Conservation (phyloP, 2,797 vertebrate species). For the Sebastolobus alascanus region DNA sequence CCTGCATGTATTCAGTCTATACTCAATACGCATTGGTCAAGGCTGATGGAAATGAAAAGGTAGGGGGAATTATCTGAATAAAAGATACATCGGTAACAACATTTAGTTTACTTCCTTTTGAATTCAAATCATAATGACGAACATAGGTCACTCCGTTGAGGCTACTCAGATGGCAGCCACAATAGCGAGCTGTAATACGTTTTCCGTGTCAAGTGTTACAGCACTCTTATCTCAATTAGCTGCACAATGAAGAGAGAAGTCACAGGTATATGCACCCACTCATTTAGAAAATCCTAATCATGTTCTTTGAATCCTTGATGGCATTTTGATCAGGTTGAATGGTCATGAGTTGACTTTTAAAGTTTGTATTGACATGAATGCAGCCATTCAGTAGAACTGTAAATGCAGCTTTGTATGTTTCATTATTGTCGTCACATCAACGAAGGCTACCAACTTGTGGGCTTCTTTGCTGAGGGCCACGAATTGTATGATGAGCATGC, state of each 20-base stretch:
- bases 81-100: conserved; percentile 34
- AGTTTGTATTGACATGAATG: conserved; percentile 32
- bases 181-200: conserved; percentile 43
- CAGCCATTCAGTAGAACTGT: conserved; percentile 9
- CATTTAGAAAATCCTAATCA: conserved; percentile 27
- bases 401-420: conserved; percentile 15
- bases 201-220: conserved; percentile 50
- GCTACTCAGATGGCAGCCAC: conserved; percentile 25
- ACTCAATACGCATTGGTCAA: not conserved
- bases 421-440: not conserved
- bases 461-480: not conserved
- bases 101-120: conserved; percentile 50
- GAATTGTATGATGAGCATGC: not conserved
- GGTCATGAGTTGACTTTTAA: conserved; percentile 40
- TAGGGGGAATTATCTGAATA: conserved; percentile 28
- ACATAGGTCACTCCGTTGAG: conserved; percentile 36
- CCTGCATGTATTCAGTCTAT: conserved; percentile 14
- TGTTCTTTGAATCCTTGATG: conserved; percentile 37
- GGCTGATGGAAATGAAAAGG: conserved; percentile 37
- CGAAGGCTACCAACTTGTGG: not conserved
- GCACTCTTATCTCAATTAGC: conserved; percentile 46
- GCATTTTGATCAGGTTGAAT: conserved; percentile 42
- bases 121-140: conserved; percentile 36
- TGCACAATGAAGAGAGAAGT: conserved; percentile 28
- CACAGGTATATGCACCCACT: conserved; percentile 13